These are phyloP conservation scores for Trichechus manatus DNA, from an alignment of 2,113 vertebrate species.

Conservation along the genomic window DNA sequence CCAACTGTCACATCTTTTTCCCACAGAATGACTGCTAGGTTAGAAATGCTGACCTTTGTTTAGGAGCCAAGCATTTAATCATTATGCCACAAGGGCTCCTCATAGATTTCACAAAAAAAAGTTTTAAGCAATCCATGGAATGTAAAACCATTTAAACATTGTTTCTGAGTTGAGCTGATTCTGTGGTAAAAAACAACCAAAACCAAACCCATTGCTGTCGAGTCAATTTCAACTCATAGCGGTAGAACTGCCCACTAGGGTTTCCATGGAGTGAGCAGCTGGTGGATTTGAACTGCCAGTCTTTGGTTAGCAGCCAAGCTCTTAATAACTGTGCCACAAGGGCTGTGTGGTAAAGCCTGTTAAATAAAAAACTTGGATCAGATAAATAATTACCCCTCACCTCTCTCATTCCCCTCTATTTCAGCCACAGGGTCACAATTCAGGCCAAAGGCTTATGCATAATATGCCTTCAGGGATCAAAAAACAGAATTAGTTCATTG, in stretches of 20 bases:
- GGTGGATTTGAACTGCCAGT: no score
- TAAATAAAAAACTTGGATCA: conserved; percentile 23
- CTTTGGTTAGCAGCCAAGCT: no score
- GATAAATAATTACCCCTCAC: background rate
- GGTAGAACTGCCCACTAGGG: no score
- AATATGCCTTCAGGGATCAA: background rate
- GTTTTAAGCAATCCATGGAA: background rate
- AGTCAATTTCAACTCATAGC: no score
- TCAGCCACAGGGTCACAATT: background rate
- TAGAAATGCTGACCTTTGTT: no score
- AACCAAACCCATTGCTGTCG: no score
- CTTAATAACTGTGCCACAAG: no score
- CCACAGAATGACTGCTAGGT: no score
- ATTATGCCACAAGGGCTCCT: background rate
- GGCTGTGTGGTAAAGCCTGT: background rate
- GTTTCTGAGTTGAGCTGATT: conserved; percentile 44
- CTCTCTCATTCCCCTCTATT: background rate
- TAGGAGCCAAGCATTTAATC: background rate
- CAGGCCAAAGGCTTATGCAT: background rate
- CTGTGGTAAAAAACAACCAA: background rate
- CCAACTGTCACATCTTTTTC: no score
- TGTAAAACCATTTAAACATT: background rate
- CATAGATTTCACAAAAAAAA: background rate
- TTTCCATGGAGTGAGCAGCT: no score
- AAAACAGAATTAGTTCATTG: background rate